Percentiles rank a stretch among this genome's conserved stretches.
Evolutionary conservation across 2,113 vertebrate genomes (phyloP).

Genomic region (Erythrocercus mccallii): DNA sequence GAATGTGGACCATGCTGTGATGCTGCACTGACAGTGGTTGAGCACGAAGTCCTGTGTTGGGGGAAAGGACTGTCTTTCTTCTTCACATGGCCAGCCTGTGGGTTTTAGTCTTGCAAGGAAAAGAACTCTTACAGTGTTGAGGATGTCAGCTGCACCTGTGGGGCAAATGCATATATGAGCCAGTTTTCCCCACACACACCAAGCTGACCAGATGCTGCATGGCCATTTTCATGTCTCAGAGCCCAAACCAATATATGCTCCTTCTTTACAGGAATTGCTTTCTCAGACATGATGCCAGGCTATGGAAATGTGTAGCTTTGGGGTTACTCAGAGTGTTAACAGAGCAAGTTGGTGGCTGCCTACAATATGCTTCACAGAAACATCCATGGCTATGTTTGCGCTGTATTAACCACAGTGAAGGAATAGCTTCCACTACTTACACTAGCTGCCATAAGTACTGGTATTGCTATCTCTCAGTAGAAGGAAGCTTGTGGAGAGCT

Average conservation of each 20-base stretch:
- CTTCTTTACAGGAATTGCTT: background rate
- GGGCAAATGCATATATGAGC: background rate
- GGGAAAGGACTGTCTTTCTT: background rate
- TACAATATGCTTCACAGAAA: background rate
- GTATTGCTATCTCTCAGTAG: background rate
- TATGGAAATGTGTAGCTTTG: background rate
- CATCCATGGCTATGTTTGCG: background rate
- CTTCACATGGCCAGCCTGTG: background rate
- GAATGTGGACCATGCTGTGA: background rate
- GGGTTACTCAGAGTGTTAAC: background rate
- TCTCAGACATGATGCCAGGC: background rate
- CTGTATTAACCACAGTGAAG: background rate
- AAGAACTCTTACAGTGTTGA: background rate
- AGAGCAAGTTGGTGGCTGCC: background rate
- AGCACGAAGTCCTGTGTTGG: background rate
- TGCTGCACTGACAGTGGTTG: background rate
- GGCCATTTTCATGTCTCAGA: background rate
- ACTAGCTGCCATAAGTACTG: background rate
- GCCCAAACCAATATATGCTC: background rate
- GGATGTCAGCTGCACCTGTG: background rate
- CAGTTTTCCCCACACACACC: fast-evolving
- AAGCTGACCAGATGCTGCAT: background rate
- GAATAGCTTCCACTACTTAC: background rate
- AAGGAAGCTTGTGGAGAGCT: background rate
- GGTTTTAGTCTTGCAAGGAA: background rate